These are phyloP conservation scores for Taxidea taxus DNA, from an alignment of 2,113 vertebrate species.

Conservation along the genomic window DNA sequence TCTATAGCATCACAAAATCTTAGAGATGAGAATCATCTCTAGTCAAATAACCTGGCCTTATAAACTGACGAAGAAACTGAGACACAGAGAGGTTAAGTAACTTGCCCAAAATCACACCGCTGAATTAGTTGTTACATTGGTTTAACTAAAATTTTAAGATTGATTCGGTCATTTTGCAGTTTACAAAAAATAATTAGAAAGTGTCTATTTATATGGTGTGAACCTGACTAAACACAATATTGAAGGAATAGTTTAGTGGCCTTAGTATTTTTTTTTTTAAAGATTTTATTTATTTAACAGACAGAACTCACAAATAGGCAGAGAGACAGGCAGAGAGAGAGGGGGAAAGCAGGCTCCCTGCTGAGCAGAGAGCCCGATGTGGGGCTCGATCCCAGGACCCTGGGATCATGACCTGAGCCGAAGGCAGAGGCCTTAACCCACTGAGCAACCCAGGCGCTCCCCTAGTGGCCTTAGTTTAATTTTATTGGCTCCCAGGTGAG, in stretches of 20 bases:
- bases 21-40: not conserved
- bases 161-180: not conserved
- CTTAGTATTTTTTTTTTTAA: too few species aligned
- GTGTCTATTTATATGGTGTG: not conserved
- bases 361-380: too few species aligned
- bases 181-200: not conserved
- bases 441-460: too few species aligned
- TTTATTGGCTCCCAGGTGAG: not conserved
- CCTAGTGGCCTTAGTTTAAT: not conserved
- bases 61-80: not conserved
- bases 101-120: not conserved
- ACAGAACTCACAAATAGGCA: too few species aligned
- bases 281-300: too few species aligned
- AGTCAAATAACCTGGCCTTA: not conserved
- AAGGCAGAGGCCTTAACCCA: too few species aligned
- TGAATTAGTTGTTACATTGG: not conserved
- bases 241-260: not conserved
- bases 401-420: too few species aligned
- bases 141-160: not conserved
- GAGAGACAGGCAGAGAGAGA: too few species aligned
- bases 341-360: too few species aligned
- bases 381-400: too few species aligned
- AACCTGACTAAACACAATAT: not conserved
- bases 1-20: not conserved
- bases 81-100: not conserved